A percentile compares a stretch with the other conserved stretches of the same genome.
phyloP scores from a whole-genome alignment of 2,888 invertebrate genomes.

The Leucoptera coffeella region DNA sequence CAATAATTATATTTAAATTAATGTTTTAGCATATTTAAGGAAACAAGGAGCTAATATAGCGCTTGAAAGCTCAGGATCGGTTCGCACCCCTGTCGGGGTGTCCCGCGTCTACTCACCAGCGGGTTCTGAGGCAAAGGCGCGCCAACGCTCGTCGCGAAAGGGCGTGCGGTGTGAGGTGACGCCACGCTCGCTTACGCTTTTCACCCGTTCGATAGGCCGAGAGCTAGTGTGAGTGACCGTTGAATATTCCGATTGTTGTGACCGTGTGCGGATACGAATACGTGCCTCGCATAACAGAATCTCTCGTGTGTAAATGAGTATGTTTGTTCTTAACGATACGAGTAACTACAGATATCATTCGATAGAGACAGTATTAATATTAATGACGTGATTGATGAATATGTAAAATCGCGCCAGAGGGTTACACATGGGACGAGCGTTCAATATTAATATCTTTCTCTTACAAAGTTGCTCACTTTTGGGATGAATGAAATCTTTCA shows the following conservation, averaged over 20 bases:
- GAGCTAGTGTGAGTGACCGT: conserved; percentile 31
- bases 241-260: conserved; percentile 11
- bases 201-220: conserved; percentile 11
- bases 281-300: conserved; percentile 25
- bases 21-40: too few relatives aligned
- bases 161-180: not conserved
- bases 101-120: too few relatives aligned
- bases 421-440: too few relatives aligned
- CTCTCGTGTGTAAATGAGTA: conserved; percentile 33
- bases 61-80: too few relatives aligned
- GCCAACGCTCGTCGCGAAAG: conserved; percentile 18
- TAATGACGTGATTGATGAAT: too few relatives aligned
- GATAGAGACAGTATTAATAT: conserved; percentile 19
- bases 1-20: too few relatives aligned
- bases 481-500: too few relatives aligned
- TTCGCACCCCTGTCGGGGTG: too few relatives aligned
- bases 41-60: too few relatives aligned
- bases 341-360: conserved; percentile 28
- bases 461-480: too few relatives aligned
- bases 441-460: too few relatives aligned
- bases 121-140: conserved; percentile 47
- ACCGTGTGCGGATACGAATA: conserved; percentile 12
- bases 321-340: conserved; percentile 28
- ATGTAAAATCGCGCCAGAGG: too few relatives aligned
- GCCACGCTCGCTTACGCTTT: not conserved